phyloP scores from a whole-genome alignment of 2,113 vertebrate species.

The Callospermophilus lateralis region DNA sequence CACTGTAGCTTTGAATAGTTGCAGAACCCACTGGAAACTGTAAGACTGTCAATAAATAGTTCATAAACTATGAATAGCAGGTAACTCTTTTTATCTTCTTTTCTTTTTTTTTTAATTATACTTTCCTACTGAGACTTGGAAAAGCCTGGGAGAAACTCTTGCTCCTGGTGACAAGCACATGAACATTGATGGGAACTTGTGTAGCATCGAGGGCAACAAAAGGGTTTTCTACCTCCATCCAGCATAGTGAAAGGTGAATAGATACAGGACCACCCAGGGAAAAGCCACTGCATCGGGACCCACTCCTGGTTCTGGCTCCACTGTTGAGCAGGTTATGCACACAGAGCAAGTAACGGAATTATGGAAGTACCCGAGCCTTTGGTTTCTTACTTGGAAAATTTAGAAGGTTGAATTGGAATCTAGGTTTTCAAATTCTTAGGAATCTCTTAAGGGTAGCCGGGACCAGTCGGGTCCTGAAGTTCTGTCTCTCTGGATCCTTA shows the following conservation, averaged over 20 bases:
- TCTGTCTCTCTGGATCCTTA: background rate
- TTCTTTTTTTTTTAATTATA: background rate
- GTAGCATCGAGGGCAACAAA: background rate
- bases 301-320: background rate
- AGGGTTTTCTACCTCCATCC: background rate
- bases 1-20: background rate
- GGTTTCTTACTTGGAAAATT: background rate
- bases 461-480: background rate
- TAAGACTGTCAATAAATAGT: background rate
- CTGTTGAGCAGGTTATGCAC: fast-evolving
- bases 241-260: background rate
- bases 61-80: background rate
- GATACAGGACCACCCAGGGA: background rate
- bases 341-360: background rate
- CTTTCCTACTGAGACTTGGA: background rate
- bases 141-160: background rate
- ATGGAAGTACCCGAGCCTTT: background rate
- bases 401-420: background rate
- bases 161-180: background rate
- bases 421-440: background rate
- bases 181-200: background rate
- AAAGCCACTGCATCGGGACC: background rate
- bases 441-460: fast-evolving
- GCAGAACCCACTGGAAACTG: background rate
- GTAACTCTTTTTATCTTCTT: background rate